Base-by-base conservation (phyloP, 2,797 vertebrate species). In the Mallotus villosus region DNA sequence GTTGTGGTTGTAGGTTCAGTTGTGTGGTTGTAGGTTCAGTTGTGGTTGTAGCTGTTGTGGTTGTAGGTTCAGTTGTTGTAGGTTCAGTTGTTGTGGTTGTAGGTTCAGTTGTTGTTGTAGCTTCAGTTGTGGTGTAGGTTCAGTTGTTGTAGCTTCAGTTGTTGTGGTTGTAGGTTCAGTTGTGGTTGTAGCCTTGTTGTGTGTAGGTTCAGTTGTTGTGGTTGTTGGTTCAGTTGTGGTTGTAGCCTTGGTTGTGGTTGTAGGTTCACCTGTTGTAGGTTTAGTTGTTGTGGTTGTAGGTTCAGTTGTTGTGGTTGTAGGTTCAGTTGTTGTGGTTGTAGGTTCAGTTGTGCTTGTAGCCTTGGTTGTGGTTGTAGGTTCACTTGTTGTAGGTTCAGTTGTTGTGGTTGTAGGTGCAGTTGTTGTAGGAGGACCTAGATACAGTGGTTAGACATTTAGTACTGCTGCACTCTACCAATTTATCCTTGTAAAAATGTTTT, bases 191-290 rank as follows among this genome's bases (percentile, higher is more conserved):
- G n/a, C n/a, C n/a, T n/a, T n/a, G n/a, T n/a, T n/a, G n/a, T n/a
- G n/a, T 59, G 70, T 61, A 3, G 64, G 2, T 27, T 27, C 25
- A 34, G 67, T 58, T n/a, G 25, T 24, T 51, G 46, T 27, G 49
- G 68, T 69, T n/a, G 63, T 46, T 57, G 49, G n/a, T 41, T 57
- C 41, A 41, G 58, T 37, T 25, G 34, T 24, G 22, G 60, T 51
- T 29, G 60, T 63, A 71, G 57, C 17, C 2, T 14, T 16, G 7
- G 64, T 1, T n/a, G 17, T 21, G 19, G 51, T 53, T 57, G 25
- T 25, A 25, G 25, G 25, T 53, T 41, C 21, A 27, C 9, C 61
- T 4, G 57, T 53, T 67, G 66, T 67, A 25, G 25, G 25, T 53
- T 41, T 16, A 27, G 16, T 66, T 4, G 57, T 53, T 67, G 66